Conservation (phyloP, 2,797 vertebrate genomes). For the Platalea minor region DNA sequence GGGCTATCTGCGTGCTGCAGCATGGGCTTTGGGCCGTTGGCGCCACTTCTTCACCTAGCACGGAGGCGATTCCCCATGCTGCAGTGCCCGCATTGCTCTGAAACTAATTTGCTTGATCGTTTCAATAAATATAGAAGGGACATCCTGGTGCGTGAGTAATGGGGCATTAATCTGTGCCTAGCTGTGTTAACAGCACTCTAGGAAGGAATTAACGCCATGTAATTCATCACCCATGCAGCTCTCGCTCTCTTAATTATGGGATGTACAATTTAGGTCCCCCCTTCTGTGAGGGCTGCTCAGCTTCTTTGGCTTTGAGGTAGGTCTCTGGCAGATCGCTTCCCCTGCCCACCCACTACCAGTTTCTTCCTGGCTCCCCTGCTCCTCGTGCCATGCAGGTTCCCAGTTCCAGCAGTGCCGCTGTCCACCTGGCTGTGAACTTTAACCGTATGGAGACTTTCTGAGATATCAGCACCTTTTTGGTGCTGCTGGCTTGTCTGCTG, state of each 20-base stretch:
- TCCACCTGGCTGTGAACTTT: background rate
- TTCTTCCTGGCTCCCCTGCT: background rate
- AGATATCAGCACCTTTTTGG: background rate
- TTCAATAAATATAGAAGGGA: slow-evolving; percentile 44
- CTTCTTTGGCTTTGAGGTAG: background rate
- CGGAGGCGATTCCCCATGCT: rapidly evolving
- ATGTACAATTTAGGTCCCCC: background rate
- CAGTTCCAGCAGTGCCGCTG: background rate
- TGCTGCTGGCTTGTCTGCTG: background rate
- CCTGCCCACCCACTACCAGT: background rate
- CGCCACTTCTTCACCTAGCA: rapidly evolving
- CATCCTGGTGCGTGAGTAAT: slow-evolving; percentile 23
- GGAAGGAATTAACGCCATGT: background rate
- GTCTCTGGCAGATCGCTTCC: background rate
- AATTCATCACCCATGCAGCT: background rate
- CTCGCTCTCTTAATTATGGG: background rate
- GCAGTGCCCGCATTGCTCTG: rapidly evolving
- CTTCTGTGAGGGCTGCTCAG: background rate
- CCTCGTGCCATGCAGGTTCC: background rate
- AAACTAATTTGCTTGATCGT: slow-evolving; percentile 28
- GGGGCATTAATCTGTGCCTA: slow-evolving; percentile 38
- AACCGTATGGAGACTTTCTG: background rate
- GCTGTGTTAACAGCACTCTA: slow-evolving; percentile 44
- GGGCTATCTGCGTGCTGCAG: rapidly evolving
- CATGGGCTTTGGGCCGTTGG: rapidly evolving